phyloP scores from a whole-genome alignment of 2,797 vertebrate genomes.

The Pempheris klunzingeri region DNA sequence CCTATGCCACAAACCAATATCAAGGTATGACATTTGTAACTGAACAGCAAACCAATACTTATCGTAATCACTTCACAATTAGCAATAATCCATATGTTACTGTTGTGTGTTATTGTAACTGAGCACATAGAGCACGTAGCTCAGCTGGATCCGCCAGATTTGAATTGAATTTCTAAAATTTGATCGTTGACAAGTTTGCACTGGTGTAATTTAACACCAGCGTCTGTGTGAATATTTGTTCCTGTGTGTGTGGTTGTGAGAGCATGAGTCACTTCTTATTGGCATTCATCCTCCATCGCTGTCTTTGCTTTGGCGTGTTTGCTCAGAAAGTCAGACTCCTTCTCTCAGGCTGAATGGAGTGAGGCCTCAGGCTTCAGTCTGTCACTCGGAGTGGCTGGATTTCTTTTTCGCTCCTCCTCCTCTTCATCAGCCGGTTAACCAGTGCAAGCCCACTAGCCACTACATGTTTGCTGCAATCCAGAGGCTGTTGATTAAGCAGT shows the following conservation, averaged over 20 bases:
- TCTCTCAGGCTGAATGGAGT: constrained; percentile 72
- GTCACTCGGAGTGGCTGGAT: constrained; percentile 51
- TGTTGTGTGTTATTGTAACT: background rate
- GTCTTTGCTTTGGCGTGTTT: constrained; percentile 76
- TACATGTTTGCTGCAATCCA: background rate
- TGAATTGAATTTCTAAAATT: background rate
- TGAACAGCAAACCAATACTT: too few relatives aligned
- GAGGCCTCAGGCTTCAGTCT: constrained; percentile 76
- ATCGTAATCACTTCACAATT: too few relatives aligned
- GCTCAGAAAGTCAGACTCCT: constrained; percentile 68
- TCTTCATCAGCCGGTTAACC: constrained; percentile 59
- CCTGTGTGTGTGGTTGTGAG: constrained; percentile 20
- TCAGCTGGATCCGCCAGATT: background rate
- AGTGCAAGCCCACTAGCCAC: constrained; percentile 35
- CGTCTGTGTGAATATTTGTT: constrained; percentile 33
- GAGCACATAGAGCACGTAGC: background rate
- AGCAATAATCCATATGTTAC: too few relatives aligned
- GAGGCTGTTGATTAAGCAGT: constrained; percentile 9
- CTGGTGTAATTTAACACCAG: constrained; percentile 16
- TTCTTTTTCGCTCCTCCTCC: constrained; percentile 42
- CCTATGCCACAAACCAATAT: constrained; percentile 87
- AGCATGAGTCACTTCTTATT: constrained; percentile 71
- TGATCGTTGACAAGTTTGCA: constrained; percentile 36
- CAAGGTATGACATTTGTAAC: constrained; percentile 69
- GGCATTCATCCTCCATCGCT: constrained; percentile 77